phyloP scores from a whole-genome alignment of 2,797 vertebrate species.

The Acanthis flammea region DNA sequence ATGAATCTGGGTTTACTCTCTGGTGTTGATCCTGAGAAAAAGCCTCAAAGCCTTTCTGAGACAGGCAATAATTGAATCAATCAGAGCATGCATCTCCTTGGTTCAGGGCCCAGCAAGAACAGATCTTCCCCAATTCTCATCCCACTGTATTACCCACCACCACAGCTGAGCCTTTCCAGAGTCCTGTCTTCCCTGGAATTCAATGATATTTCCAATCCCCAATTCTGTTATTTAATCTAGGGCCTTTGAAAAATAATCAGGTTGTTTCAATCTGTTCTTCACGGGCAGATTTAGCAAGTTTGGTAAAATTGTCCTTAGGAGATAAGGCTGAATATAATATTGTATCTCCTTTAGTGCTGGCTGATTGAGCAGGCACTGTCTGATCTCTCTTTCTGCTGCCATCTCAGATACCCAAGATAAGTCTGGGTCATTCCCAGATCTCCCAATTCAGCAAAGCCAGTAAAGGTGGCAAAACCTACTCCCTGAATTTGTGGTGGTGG shows the following conservation, averaged over 20 bases:
- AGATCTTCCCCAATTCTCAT: not conserved
- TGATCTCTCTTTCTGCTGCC: not conserved
- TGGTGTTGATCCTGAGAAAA: not conserved
- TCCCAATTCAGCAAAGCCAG: not conserved
- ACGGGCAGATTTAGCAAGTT: not conserved
- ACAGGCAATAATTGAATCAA: not conserved
- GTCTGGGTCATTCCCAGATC: not conserved
- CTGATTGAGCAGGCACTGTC: not conserved
- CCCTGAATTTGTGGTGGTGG: not conserved
- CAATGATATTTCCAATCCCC: not conserved
- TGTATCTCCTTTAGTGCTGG: not conserved
- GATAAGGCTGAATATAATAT: not conserved
- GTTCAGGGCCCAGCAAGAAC: not conserved
- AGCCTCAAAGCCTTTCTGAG: not conserved
- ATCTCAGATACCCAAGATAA: not conserved
- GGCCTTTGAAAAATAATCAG: not conserved
- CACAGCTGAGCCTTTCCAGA: not conserved
- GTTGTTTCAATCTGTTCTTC: not conserved
- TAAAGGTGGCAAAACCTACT: not conserved
- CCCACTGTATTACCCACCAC: fast-evolving
- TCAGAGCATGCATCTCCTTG: fast-evolving
- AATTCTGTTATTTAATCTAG: not conserved
- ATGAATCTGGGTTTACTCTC: not conserved
- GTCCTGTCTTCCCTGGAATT: not conserved
- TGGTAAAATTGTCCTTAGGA: not conserved